A percentile compares a stretch with the other conserved stretches of the same genome.
These are phyloP conservation scores for Rissa tridactyla DNA, from an alignment of 2,113 vertebrate genomes.

Conservation along the genomic window DNA sequence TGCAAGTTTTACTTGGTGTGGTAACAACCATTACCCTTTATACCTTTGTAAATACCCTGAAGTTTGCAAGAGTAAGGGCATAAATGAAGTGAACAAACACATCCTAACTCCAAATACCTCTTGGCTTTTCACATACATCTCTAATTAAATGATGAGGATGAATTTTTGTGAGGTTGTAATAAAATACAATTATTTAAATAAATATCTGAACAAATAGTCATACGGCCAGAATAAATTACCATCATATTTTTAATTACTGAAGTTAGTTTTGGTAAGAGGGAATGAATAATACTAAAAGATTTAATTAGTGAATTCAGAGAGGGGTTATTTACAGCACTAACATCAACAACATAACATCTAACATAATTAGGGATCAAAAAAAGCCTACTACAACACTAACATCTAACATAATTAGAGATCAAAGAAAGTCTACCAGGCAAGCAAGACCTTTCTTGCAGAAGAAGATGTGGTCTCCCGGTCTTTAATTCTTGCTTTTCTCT, in stretches of 20 bases:
- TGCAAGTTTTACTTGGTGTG: slow-evolving; percentile 61
- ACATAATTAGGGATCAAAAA: background rate
- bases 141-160: slow-evolving; percentile 21
- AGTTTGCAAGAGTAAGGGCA: background rate
- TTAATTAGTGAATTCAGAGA: slow-evolving; percentile 49
- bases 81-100: slow-evolving; percentile 34
- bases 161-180: slow-evolving; percentile 9
- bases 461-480: background rate
- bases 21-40: slow-evolving; percentile 56
- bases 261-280: slow-evolving; percentile 6
- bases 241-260: slow-evolving; percentile 3
- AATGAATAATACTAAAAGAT: slow-evolving; percentile 34
- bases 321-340: slow-evolving; percentile 20
- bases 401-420: slow-evolving; percentile 41
- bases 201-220: slow-evolving; percentile 37
- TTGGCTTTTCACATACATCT: slow-evolving; percentile 12
- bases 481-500: slow-evolving; percentile 12
- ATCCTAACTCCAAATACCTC: slow-evolving; percentile 5
- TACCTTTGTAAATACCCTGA: slow-evolving; percentile 53
- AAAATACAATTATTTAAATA: slow-evolving; percentile 29
- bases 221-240: background rate
- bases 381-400: background rate
- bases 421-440: slow-evolving; percentile 30
- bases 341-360: slow-evolving; percentile 31
- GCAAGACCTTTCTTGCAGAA: slow-evolving; percentile 41